phyloP scores from a whole-genome alignment of 1,140 invertebrate species.

The Trachelipus rathkii region DNA sequence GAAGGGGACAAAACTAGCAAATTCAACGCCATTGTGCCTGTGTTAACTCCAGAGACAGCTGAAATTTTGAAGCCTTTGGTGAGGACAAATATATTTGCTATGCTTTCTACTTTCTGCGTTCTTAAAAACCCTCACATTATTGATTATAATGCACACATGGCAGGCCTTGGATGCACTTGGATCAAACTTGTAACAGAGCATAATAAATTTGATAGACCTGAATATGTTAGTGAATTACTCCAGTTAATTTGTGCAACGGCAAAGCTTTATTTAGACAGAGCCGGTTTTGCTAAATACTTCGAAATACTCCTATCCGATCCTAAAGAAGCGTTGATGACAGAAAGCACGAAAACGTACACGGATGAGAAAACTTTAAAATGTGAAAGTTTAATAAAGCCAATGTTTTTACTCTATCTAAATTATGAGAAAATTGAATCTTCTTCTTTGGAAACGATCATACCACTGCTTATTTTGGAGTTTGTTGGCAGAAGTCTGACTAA shows the following conservation, averaged over 20 bases:
- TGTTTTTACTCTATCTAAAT: conserved; percentile 28
- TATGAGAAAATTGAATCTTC: conserved; percentile 11
- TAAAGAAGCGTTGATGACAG: conserved; percentile 40
- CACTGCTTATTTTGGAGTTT: conserved; percentile 33
- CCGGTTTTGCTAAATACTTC: conserved; percentile 26
- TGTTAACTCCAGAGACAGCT: conserved; percentile 27
- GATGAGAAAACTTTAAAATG: conserved; percentile 27
- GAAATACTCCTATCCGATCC: conserved; percentile 27
- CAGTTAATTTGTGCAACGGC: conserved; percentile 28
- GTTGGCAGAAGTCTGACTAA: conserved; percentile 35
- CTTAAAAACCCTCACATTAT: conserved; percentile 42
- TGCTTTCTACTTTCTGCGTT: conserved; percentile 41
- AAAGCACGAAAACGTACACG: conserved; percentile 22
- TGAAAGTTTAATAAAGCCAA: conserved; percentile 36
- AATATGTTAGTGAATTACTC: conserved; percentile 29
- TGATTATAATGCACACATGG: conserved; percentile 39
- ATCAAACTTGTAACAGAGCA: conserved; percentile 32
- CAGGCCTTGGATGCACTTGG: conserved; percentile 42
- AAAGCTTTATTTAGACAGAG: conserved; percentile 36
- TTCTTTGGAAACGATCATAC: neutral
- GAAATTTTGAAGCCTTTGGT: conserved; percentile 30
- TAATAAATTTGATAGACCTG: conserved; percentile 26
- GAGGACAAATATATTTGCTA: conserved; percentile 33
- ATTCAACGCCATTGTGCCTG: conserved; percentile 40
- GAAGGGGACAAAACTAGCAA: conserved; percentile 27